Percentiles rank a stretch among this genome's conserved stretches.
Conservation (phyloP, 2,113 vertebrate genomes). For the Alligator sinensis region DNA sequence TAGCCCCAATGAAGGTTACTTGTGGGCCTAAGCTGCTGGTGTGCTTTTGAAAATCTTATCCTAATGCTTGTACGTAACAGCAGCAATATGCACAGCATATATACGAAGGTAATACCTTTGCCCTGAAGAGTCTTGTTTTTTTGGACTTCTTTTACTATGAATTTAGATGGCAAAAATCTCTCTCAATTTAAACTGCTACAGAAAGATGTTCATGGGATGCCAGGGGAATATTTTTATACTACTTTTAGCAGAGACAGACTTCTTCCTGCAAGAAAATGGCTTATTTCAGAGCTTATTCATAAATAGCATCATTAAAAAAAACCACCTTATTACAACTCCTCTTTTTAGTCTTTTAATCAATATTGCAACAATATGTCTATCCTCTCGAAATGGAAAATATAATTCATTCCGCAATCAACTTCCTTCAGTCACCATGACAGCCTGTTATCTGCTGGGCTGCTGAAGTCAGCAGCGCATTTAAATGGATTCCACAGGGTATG, state of each 20-base stretch:
- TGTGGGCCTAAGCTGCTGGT: not conserved
- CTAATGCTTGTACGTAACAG: not conserved
- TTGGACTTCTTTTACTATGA: not conserved
- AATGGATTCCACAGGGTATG: not conserved
- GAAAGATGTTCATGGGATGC: not conserved
- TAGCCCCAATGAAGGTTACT: not conserved
- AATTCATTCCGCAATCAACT: not conserved
- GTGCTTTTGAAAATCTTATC: not conserved
- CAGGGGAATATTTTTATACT: not conserved
- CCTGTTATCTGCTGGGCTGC: not conserved
- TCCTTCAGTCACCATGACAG: slow-evolving; percentile 1
- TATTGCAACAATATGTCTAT: not conserved
- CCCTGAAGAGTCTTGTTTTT: not conserved
- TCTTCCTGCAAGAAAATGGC: slow-evolving; percentile 3
- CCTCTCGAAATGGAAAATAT: slow-evolving; percentile 7
- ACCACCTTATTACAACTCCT: not conserved
- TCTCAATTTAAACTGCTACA: not conserved
- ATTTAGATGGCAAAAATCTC: not conserved
- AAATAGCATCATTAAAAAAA: slow-evolving; percentile 7
- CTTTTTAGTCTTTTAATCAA: not conserved
- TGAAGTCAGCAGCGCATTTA: not conserved
- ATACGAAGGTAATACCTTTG: not conserved
- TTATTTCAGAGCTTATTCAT: not conserved
- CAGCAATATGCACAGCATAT: not conserved
- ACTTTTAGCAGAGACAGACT: not conserved